phyloP scores from a whole-genome alignment of 2,113 vertebrate genomes.

The Diphyllodes magnificus region DNA sequence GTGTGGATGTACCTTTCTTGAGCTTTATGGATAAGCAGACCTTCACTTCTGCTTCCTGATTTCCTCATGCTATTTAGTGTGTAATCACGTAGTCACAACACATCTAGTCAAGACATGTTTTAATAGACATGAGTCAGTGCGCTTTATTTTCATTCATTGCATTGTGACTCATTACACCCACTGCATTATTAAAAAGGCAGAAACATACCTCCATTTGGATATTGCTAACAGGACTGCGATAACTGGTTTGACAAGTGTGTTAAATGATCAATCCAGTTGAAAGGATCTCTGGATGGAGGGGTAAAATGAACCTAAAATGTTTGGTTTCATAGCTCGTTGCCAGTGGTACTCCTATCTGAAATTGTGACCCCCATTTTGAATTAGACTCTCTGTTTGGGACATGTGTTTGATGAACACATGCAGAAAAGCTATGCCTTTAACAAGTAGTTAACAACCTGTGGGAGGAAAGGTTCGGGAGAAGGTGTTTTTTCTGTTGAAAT shows the following conservation, averaged over 20 bases:
- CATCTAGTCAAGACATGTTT: conserved; percentile 14
- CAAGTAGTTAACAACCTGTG: neutral
- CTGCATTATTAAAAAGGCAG: neutral
- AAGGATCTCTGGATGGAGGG: neutral
- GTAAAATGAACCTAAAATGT: neutral
- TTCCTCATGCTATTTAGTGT: neutral
- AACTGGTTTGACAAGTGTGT: neutral
- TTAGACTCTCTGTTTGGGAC: neutral
- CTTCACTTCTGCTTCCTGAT: neutral
- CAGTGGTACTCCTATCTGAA: neutral
- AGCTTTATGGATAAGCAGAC: neutral
- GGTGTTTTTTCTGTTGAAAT: neutral
- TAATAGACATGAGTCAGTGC: neutral
- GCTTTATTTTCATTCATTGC: neutral
- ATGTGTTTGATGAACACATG: neutral
- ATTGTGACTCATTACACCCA: conserved; percentile 7
- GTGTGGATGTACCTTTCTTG: neutral
- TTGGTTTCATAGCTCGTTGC: neutral
- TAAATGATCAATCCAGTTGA: neutral
- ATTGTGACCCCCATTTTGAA: neutral
- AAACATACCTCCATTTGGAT: neutral
- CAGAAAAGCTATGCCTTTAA: neutral
- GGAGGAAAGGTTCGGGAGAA: neutral
- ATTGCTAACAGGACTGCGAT: neutral
- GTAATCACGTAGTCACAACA: neutral